Percentiles rank a stretch among this genome's conserved stretches.
These are phyloP conservation scores for Halocynthia aurantium DNA, from an alignment of 23 tunicate species.

Conservation along the genomic window DNA sequence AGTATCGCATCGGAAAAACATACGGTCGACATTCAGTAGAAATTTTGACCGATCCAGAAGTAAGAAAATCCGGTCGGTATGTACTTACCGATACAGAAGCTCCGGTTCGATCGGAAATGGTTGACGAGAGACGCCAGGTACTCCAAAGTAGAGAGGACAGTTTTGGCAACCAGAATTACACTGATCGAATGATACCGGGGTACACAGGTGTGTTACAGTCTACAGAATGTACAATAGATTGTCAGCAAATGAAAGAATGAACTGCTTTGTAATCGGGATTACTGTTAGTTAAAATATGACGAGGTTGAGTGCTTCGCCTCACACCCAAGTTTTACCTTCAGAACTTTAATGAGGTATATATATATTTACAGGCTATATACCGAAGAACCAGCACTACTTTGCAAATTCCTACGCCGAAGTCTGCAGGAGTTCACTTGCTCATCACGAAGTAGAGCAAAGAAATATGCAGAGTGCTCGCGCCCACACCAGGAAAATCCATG, in stretches of 20 bases:
- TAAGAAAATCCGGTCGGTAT: conserved; percentile 47
- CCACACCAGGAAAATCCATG: conserved; percentile 41
- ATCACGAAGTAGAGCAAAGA: conserved; percentile 69
- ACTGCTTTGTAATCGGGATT: too few relatives aligned
- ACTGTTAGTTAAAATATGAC: too few relatives aligned
- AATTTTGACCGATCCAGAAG: conserved; percentile 59
- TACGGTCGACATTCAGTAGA: conserved; percentile 91
- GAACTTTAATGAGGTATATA: background rate
- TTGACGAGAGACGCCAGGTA: conserved; percentile 27
- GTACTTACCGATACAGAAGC: conserved; percentile 53
- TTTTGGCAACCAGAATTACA: conserved; percentile 77
- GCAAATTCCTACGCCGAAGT: conserved; percentile 81
- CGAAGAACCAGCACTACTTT: conserved; percentile 83
- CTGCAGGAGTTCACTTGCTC: conserved; percentile 59
- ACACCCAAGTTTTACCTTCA: background rate
- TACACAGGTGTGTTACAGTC: conserved; percentile 58
- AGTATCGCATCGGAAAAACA: conserved; percentile 89
- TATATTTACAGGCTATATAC: conserved; percentile 62
- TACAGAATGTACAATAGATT: background rate
- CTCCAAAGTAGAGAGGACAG: conserved; percentile 44
- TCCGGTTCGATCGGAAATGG: background rate
- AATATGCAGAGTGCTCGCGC: conserved; percentile 26
- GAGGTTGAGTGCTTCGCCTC: background rate
- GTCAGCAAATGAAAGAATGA: background rate
- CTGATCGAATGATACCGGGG: conserved; percentile 81